A percentile compares a stretch with the other conserved stretches of the same genome.
phyloP scores from a whole-genome alignment of 2,888 invertebrate genomes.

The Sphaerophoria taeniata region DNA sequence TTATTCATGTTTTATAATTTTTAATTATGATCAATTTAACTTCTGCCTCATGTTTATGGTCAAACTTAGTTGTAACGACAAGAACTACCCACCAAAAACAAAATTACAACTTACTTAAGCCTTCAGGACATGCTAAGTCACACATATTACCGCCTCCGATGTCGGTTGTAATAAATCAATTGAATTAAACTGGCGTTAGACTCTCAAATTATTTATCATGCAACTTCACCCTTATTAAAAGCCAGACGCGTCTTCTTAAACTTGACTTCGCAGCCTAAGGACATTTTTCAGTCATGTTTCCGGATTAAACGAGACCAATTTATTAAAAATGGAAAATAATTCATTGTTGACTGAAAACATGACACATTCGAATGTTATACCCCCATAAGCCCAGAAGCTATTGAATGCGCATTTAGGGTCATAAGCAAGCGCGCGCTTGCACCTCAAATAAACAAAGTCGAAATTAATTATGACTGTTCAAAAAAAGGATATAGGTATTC shows the following conservation, averaged over 20 bases:
- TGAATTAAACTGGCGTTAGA: constrained; percentile 69
- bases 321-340: constrained; percentile 76
- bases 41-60: too few species aligned
- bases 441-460: constrained; percentile 44
- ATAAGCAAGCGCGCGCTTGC: constrained; percentile 52
- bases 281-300: constrained; percentile 42
- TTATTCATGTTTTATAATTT: too few species aligned
- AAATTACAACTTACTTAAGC: too few species aligned
- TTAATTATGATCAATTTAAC: too few species aligned
- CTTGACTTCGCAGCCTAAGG: constrained; percentile 41
- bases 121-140: constrained; percentile 40
- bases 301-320: constrained; percentile 52
- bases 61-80: too few species aligned
- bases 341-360: constrained; percentile 77
- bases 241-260: not conserved
- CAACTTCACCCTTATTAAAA: constrained; percentile 18
- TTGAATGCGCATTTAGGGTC: constrained; percentile 71
- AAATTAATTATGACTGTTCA: constrained; percentile 70
- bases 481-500: constrained; percentile 59
- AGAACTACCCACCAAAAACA: too few species aligned
- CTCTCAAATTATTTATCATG: constrained; percentile 57
- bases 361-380: constrained; percentile 75
- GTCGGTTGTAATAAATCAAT: constrained; percentile 54
- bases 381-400: constrained; percentile 74
- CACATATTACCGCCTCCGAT: constrained; percentile 17